Evolutionary conservation across 1,140 invertebrate genomes (phyloP).

Genomic region (Tetranychus cinnabarinus): DNA sequence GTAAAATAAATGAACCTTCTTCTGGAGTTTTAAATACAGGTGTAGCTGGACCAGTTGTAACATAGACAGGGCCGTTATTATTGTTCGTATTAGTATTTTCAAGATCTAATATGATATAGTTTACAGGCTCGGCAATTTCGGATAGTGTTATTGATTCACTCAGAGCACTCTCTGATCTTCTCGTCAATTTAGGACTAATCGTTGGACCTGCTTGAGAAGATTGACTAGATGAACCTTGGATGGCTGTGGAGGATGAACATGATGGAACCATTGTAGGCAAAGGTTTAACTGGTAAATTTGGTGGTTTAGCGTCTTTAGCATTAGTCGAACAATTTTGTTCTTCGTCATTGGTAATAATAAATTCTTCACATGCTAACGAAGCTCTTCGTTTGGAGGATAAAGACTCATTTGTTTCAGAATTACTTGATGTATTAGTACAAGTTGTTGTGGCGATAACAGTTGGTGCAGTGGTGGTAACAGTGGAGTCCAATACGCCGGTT

Average conservation of each 20-base stretch:
- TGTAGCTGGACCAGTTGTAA: constrained; percentile 18
- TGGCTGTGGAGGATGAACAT: too few species aligned
- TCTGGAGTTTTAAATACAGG: constrained; percentile 7
- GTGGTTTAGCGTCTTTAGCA: not conserved
- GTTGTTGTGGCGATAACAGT: not conserved
- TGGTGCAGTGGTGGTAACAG: not conserved
- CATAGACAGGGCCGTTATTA: constrained; percentile 13
- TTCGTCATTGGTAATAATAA: not conserved
- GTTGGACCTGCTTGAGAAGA: not conserved
- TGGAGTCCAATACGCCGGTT: not conserved
- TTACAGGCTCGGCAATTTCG: constrained; percentile 22
- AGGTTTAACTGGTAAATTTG: not conserved
- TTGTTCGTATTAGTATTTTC: constrained; percentile 20
- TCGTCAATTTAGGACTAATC: not conserved
- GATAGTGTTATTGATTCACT: not conserved
- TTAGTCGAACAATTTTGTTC: not conserved
- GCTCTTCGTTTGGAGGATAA: not conserved
- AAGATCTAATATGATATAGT: constrained; percentile 43
- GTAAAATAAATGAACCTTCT: constrained; percentile 8
- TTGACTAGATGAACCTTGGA: not conserved
- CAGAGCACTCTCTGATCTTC: not conserved
- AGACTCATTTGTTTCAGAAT: not conserved
- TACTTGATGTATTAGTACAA: not conserved
- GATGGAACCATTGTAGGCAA: not conserved
- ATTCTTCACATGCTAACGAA: not conserved